These are phyloP conservation scores for Plectropomus leopardus DNA, from an alignment of 2,113 vertebrate species.

Conservation along the genomic window DNA sequence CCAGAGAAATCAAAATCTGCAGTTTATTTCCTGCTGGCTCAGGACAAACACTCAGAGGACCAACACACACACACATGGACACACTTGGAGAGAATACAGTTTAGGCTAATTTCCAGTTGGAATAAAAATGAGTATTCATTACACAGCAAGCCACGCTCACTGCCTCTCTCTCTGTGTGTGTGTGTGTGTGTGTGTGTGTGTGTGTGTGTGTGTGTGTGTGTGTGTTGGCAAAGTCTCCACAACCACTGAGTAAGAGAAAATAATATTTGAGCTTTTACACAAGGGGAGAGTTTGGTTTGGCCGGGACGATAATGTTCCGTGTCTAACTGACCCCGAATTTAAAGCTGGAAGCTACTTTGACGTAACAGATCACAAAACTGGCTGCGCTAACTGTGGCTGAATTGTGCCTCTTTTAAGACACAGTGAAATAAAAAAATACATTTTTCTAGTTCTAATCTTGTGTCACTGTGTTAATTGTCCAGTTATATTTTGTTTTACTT, in stretches of 20 bases:
- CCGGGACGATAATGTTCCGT: constrained; percentile 59
- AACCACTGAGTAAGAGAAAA: constrained; percentile 61
- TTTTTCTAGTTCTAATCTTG: constrained; percentile 6
- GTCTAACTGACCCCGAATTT: constrained; percentile 61
- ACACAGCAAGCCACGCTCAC: constrained; percentile 39
- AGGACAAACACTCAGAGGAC: constrained; percentile 30
- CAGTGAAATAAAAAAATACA: background rate
- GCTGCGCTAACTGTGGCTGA: constrained; percentile 8
- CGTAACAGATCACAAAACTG: constrained; percentile 47
- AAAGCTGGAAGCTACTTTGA: constrained; percentile 55
- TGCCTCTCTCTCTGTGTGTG: background rate
- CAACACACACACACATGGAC: constrained; percentile 19
- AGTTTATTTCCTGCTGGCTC: constrained; percentile 67
- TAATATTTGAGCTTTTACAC: constrained; percentile 65
- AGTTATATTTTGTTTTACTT: background rate
- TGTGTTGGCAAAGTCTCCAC: constrained; percentile 60
- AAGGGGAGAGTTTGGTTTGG: constrained; percentile 64
- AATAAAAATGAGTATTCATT: constrained; percentile 61
- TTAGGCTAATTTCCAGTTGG: constrained; percentile 69
- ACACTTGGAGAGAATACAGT: constrained; percentile 22
- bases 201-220: constrained; percentile 37
- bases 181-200: no score
- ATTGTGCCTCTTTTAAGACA: constrained; percentile 20
- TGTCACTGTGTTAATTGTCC: background rate
- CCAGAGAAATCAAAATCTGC: constrained; percentile 62